Base-by-base conservation (phyloP, 2,888 invertebrate species). In the Sclerodermus sp. region DNA sequence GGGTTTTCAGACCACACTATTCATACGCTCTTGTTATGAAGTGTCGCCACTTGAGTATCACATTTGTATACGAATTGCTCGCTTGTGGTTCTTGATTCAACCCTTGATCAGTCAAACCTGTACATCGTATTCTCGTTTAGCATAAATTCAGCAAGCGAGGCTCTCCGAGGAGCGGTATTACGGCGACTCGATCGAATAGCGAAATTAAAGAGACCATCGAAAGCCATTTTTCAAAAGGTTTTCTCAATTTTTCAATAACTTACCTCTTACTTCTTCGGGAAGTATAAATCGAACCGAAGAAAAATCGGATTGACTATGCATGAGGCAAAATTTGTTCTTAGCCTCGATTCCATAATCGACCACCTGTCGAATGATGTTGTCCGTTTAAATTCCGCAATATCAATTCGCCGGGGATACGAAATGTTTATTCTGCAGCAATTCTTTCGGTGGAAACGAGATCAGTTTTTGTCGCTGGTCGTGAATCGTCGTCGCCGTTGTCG, bases 11-110 rank as follows among this genome's bases (percentile, higher is more conserved):
- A 73, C 74, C 66, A 70, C 73, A 57, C 53, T 57, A 59, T 62
- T 69, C 48, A 62, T 3, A 5, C 4, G 23, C 23, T 59, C 67
- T 70, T 70, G 71, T 74, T 66, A 71, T 69, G 57, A 66, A 71
- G 67, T 72, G 70, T 67, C 66, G 66, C 59, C 73, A 67, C 70
- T 72, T 57, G 61, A 66, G 66, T 69, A 64, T 61, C 62, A 42
- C 66, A 70, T 73, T 73, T 71, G 73, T 73, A 71, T 73, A 71
- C 70, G 74, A 73, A 74, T 73, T 69, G 68, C 67, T 64, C 59
- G 62, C 64, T 71, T 70, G 69, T 53, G 63, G 48, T 64, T 64
- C 68, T 58, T 63, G 31, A 42, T 34, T 44, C 15, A 16, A 16
- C 45, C 23, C 42, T 47, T 29, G 37, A 9, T 14, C 17, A 32